Percentiles rank a stretch among this genome's conserved stretches.
Evolutionary conservation across 2,888 invertebrate species (phyloP).

Genomic region (Drosophila mimica): DNA sequence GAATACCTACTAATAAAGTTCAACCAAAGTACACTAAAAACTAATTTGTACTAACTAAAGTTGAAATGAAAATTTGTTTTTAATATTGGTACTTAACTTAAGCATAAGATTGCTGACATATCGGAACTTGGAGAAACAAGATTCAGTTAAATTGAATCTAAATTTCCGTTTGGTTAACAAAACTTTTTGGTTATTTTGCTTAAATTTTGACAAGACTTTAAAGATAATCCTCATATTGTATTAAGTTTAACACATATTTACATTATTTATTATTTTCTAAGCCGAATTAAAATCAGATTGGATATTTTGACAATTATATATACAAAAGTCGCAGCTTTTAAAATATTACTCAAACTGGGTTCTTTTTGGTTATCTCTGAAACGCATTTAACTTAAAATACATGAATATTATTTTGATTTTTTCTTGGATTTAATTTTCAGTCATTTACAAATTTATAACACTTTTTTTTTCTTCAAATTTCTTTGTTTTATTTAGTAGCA

Average conservation of each 20-base stretch:
- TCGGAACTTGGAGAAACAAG: too few relatives aligned
- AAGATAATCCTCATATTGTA: neutral
- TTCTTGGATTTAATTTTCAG: neutral
- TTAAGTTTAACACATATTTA: neutral
- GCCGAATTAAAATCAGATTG: neutral
- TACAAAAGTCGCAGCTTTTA: neutral
- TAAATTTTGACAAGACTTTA: neutral
- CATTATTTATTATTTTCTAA: neutral
- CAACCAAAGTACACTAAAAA: conserved; percentile 23
- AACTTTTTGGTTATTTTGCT: neutral
- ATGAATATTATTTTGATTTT: neutral
- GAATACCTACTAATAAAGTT: conserved; percentile 49
- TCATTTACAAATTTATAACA: neutral
- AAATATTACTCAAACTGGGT: neutral
- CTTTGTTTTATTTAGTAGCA: conserved; percentile 10
- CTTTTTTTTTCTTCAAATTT: neutral
- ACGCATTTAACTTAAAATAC: neutral
- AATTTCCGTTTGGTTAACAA: neutral
- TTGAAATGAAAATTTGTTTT: neutral
- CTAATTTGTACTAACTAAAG: conserved; percentile 30
- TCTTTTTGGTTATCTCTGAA: neutral
- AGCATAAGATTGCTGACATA: neutral
- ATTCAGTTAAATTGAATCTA: neutral
- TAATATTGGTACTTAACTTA: neutral
- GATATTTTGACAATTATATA: neutral